A percentile compares a stretch with the other conserved stretches of the same genome.
Conservation (phyloP, 1,140 invertebrate species). For the Cephus cinctus region DNA sequence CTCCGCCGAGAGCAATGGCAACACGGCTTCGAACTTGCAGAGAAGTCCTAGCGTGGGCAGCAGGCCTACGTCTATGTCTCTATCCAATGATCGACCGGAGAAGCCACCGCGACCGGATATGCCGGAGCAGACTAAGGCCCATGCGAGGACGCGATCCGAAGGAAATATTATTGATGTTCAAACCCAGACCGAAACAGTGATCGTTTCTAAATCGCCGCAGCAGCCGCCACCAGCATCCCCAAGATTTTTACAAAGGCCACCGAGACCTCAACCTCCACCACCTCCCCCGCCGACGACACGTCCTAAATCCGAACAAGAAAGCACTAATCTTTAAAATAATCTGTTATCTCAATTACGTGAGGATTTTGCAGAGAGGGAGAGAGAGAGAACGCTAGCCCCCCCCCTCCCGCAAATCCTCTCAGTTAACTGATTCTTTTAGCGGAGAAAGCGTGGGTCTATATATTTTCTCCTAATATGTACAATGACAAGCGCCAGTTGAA, state of each 20-base stretch:
- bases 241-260: slow-evolving; percentile 45
- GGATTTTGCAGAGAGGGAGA: too few species aligned
- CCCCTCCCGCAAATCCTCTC: too few species aligned
- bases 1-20: slow-evolving; percentile 44
- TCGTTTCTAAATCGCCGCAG: slow-evolving; percentile 39
- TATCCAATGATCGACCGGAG: slow-evolving; percentile 47
- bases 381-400: too few species aligned
- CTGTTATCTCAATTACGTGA: too few species aligned
- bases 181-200: slow-evolving; percentile 39
- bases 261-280: slow-evolving; percentile 52
- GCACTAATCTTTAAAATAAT: slow-evolving; percentile 48
- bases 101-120: slow-evolving; percentile 50
- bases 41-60: slow-evolving; percentile 52
- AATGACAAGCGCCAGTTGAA: too few species aligned
- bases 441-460: too few species aligned
- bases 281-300: slow-evolving; percentile 47
- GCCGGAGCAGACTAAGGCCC: slow-evolving; percentile 42
- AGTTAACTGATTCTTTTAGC: too few species aligned
- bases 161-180: slow-evolving; percentile 57
- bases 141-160: slow-evolving; percentile 54
- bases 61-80: slow-evolving; percentile 45
- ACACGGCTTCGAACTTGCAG: slow-evolving; percentile 49
- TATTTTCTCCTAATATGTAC: too few species aligned
- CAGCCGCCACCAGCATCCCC: slow-evolving; percentile 44
- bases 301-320: slow-evolving; percentile 50